These are phyloP conservation scores for Lithosia quadra DNA, from an alignment of 2,888 invertebrate genomes.

Conservation along the genomic window DNA sequence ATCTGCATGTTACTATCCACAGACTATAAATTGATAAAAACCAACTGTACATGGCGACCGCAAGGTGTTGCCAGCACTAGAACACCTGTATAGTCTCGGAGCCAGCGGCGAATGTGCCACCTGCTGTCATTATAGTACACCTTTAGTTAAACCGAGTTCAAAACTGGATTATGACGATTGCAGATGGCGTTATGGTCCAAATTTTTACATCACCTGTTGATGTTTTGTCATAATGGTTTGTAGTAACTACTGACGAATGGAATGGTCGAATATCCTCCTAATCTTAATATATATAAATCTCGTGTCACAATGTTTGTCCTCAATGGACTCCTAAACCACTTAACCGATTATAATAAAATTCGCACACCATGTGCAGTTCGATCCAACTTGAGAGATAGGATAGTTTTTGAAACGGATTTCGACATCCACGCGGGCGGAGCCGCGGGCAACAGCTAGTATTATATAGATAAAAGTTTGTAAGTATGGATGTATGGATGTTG, in stretches of 20 bases:
- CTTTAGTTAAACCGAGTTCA: not conserved
- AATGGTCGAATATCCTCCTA: too few relatives aligned
- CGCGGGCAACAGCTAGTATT: too few relatives aligned
- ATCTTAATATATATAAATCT: too few relatives aligned
- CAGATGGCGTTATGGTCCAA: not conserved
- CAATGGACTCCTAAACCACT: too few relatives aligned
- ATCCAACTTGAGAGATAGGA: too few relatives aligned
- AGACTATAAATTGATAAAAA: not conserved
- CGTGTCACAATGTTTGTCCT: too few relatives aligned
- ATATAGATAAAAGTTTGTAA: too few relatives aligned
- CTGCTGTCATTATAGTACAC: conserved; percentile 9
- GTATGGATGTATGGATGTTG: too few relatives aligned
- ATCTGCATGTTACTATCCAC: not conserved
- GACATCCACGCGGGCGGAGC: too few relatives aligned
- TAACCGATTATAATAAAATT: too few relatives aligned
- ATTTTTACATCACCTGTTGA: not conserved
- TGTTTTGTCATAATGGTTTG: not conserved
- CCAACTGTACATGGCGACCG: not conserved
- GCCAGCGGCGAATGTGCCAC: not conserved
- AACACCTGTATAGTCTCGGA: not conserved
- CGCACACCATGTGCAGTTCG: too few relatives aligned
- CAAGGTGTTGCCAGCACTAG: not conserved
- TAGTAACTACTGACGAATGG: not conserved
- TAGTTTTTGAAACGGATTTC: too few relatives aligned
- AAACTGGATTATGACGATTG: not conserved